Conservation (phyloP, 2,888 invertebrate genomes). For the Eupsilia transversa region DNA sequence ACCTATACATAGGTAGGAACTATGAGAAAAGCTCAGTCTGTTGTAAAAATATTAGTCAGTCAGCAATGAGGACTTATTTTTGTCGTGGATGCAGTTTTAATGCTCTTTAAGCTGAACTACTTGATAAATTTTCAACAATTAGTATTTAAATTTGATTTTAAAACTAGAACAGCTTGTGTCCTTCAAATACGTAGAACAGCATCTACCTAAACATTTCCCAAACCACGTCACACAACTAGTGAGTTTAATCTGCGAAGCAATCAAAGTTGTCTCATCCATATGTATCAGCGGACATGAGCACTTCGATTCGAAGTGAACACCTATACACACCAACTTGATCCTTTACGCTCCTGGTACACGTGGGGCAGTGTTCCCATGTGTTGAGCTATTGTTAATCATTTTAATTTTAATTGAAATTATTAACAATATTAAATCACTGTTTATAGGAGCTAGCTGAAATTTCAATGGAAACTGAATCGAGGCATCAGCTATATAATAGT, state of each 20-base stretch:
- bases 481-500: neutral
- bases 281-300: conserved; percentile 66
- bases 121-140: neutral
- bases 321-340: conserved; percentile 26
- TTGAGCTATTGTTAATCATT: no score
- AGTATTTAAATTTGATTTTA: neutral
- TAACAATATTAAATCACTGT: no score
- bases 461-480: neutral
- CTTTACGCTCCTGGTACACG: conserved; percentile 14
- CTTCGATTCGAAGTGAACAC: conserved; percentile 54
- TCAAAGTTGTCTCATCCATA: conserved; percentile 75
- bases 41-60: neutral
- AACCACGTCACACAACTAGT: conserved; percentile 22
- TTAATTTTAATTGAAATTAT: conserved; percentile 14
- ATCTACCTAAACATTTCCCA: conserved; percentile 7
- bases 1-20: neutral
- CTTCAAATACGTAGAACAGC: neutral
- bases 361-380: neutral
- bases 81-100: neutral
- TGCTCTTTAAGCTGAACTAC: neutral
- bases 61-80: neutral
- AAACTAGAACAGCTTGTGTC: neutral
- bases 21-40: neutral
- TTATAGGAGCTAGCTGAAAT: neutral
- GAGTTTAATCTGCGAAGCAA: conserved; percentile 65